These are phyloP conservation scores for Drosophila pallidifrons DNA, from an alignment of 1,140 invertebrate genomes.

Conservation along the genomic window DNA sequence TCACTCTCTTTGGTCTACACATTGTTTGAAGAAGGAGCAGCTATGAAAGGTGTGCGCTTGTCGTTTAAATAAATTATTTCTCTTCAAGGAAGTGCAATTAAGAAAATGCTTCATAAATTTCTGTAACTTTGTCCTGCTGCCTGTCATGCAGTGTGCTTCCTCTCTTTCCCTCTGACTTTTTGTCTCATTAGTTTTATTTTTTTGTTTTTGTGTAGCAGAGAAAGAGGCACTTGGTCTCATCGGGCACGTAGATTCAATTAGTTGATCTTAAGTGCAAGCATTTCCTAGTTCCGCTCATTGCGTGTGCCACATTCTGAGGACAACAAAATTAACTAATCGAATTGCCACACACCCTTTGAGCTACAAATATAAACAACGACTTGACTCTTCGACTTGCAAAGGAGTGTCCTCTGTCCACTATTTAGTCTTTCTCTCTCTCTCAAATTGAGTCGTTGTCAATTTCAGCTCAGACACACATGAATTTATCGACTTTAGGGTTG, in stretches of 20 bases:
- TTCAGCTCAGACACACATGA: slow-evolving; percentile 16
- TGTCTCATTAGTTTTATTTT: slow-evolving; percentile 23
- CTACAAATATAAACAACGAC: slow-evolving; percentile 49
- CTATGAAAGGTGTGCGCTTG: slow-evolving; percentile 72
- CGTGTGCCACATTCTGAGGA: slow-evolving; percentile 22
- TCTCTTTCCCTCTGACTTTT: neutral
- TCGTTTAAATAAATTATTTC: slow-evolving; percentile 85
- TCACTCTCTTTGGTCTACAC: neutral
- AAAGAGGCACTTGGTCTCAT: slow-evolving; percentile 29
- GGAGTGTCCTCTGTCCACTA: slow-evolving; percentile 33
- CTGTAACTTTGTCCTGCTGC: slow-evolving; percentile 67
- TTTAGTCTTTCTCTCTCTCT: slow-evolving; percentile 8
- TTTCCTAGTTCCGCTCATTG: slow-evolving; percentile 43
- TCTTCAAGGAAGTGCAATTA: slow-evolving; percentile 83
- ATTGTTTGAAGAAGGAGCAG: neutral
- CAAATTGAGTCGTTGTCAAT: slow-evolving; percentile 58
- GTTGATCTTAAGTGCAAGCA: slow-evolving; percentile 46
- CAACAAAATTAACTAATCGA: slow-evolving; percentile 52
- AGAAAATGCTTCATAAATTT: slow-evolving; percentile 85
- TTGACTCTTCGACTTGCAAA: slow-evolving; percentile 17
- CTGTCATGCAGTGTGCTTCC: slow-evolving; percentile 31
- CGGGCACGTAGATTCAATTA: slow-evolving; percentile 54
- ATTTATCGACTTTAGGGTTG: slow-evolving; percentile 57
- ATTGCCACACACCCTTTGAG: slow-evolving; percentile 28
- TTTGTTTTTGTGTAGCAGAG: neutral